Evolutionary conservation across 2,113 vertebrate genomes (phyloP).

Genomic region (Psilopsiagon aurifrons): DNA sequence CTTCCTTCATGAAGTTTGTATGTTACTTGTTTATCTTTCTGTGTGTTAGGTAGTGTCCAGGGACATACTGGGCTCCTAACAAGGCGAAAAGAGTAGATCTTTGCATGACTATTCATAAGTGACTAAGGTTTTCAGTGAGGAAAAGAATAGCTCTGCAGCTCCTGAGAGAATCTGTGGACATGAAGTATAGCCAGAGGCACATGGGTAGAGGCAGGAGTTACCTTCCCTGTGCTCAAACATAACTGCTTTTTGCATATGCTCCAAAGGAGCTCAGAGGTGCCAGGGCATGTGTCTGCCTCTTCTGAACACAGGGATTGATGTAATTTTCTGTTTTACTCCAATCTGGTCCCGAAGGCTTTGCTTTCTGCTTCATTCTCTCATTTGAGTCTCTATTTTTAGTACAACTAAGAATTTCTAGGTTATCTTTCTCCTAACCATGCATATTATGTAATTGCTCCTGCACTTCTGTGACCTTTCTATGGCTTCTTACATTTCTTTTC

Average conservation of each 20-base stretch:
- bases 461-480: background rate
- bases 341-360: background rate
- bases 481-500: background rate
- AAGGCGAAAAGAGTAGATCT: background rate
- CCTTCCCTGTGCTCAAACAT: background rate
- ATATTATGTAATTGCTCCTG: background rate
- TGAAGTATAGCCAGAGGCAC: background rate
- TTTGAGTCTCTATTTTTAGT: background rate
- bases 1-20: fast-evolving
- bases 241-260: background rate
- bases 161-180: background rate
- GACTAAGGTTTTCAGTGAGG: background rate
- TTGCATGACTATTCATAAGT: background rate
- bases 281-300: background rate
- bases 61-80: background rate
- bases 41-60: background rate
- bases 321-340: background rate
- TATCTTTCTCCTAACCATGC: background rate
- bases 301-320: fast-evolving
- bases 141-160: background rate
- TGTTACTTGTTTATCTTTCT: background rate
- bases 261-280: background rate
- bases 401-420: background rate
- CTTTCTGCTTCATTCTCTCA: background rate
- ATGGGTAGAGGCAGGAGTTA: background rate